A percentile compares a stretch with the other conserved stretches of the same genome.
Evolutionary conservation across 23 tunicate species (phyloP).

Genomic region (Ascidia mentula): DNA sequence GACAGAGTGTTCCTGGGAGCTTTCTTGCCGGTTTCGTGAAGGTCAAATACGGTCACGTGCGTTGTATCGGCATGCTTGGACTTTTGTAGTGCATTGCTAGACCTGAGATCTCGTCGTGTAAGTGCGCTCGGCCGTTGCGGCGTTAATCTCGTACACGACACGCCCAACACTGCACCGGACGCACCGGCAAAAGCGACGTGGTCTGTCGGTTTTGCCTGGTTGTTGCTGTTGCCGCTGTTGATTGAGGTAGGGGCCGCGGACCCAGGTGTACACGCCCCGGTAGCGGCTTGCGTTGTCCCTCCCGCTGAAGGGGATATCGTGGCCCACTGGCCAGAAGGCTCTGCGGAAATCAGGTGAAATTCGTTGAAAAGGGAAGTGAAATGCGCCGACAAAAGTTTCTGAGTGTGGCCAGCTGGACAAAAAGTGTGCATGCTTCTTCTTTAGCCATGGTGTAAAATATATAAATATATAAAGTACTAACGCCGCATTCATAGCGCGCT

Average conservation of each 20-base stretch:
- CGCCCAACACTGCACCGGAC: constrained; percentile 32
- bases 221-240: neutral
- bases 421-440: too few relatives aligned
- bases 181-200: constrained; percentile 14
- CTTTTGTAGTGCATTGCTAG: neutral
- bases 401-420: too few relatives aligned
- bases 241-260: constrained; percentile 14
- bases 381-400: neutral
- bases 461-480: too few relatives aligned
- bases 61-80: constrained; percentile 8
- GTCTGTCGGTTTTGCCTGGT: neutral
- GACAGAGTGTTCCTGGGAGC: neutral
- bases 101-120: neutral
- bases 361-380: neutral
- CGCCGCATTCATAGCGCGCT: too few relatives aligned
- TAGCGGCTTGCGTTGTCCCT: neutral
- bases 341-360: constrained; percentile 1
- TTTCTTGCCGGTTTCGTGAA: constrained; percentile 15
- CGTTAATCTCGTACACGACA: constrained; percentile 25
- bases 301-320: constrained; percentile 1
- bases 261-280: neutral
- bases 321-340: constrained; percentile 33
- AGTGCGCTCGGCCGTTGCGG: constrained; percentile 15
- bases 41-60: constrained; percentile 32
- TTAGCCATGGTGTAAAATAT: too few relatives aligned